phyloP scores from a whole-genome alignment of 2,888 invertebrate species.

The Euspilapteryx auroguttella region DNA sequence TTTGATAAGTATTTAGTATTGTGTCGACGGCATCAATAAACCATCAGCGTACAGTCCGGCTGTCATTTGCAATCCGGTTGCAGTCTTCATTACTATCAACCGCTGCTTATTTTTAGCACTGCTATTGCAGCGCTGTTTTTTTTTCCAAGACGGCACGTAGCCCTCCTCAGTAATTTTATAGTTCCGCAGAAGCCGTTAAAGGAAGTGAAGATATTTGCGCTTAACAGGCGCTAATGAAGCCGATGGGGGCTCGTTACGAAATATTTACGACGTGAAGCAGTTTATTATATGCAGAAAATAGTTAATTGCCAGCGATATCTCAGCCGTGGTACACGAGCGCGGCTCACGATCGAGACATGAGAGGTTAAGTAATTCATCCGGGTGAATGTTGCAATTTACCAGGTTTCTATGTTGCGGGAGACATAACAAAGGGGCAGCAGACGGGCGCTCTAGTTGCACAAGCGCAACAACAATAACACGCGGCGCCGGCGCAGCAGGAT shows the following conservation, averaged over 20 bases:
- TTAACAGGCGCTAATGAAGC: conserved; percentile 27
- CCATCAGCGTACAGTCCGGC: conserved; percentile 16
- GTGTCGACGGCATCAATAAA: conserved; percentile 13
- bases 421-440: conserved; percentile 23
- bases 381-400: conserved; percentile 23
- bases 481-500: conserved; percentile 16
- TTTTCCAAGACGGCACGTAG: conserved; percentile 16
- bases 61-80: conserved; percentile 24
- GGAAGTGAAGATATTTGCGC: conserved; percentile 21
- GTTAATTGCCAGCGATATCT: conserved; percentile 8
- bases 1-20: too few relatives aligned
- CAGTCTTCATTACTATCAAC: conserved; percentile 27
- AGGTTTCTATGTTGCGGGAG: conserved; percentile 15
- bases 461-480: conserved; percentile 18
- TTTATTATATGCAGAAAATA: conserved; percentile 2
- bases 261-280: conserved; percentile 18
- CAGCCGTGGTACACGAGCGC: conserved; percentile 10
- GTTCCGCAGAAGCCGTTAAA: conserved; percentile 41
- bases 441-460: conserved; percentile 19
- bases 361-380: conserved; percentile 21
- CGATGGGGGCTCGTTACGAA: conserved; percentile 30
- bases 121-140: conserved; percentile 23
- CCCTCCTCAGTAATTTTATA: conserved; percentile 34
- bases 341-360: conserved; percentile 8
- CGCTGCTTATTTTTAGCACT: conserved; percentile 27